Evolutionary conservation across 2,797 vertebrate species (phyloP), one percentile per base, ranked within the genome.

Genomic region (Chelonia mydas): DNA sequence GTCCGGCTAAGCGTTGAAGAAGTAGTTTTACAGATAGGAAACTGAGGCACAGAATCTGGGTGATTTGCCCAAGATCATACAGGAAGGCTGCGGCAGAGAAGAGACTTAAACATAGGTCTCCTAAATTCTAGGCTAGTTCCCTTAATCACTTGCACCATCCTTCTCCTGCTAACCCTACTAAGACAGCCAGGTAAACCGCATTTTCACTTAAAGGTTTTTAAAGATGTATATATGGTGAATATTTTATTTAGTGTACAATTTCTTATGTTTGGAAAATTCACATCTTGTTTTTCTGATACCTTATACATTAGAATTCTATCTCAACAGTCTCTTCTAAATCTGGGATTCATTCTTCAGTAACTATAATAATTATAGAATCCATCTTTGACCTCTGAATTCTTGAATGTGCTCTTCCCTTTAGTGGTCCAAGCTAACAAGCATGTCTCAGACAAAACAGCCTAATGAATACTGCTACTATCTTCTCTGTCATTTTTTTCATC

Each of bases 211-310:
- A 91, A 28, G 7, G 25, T 33, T 84, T 13, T 79, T 28, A 57
- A 90, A 78, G 9, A 65, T 81, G 2, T 31, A 61, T 59, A 59
- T 68, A 68, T 37, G 31, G 65, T 37, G 17, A 68, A 0, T 37
- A 5, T 16, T 6, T 81, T 86, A 45, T 90, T 76, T 23, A 91
- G 41, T 25, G 11, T 94, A 81, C 57, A 11, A 45, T 76, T 25
- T 27, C 23, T 27, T 27, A 11, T 82, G 33, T 94, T 89, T 53
- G 85, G 25, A 17, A 85, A n/a, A 68, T 27, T 88, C 86, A 89
- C 84, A 76, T 79, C 51, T 84, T 89, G 59, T 87, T 94, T 90
- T 92, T 31, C 37, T 84, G 91, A 5, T 12, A n/a, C 33, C 86
- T 81, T 23, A 5, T 5, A 4, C 59, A 12, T 41, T 86, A 16